Conservation (phyloP, 2,113 vertebrate genomes). For the Colinus virginianus region DNA sequence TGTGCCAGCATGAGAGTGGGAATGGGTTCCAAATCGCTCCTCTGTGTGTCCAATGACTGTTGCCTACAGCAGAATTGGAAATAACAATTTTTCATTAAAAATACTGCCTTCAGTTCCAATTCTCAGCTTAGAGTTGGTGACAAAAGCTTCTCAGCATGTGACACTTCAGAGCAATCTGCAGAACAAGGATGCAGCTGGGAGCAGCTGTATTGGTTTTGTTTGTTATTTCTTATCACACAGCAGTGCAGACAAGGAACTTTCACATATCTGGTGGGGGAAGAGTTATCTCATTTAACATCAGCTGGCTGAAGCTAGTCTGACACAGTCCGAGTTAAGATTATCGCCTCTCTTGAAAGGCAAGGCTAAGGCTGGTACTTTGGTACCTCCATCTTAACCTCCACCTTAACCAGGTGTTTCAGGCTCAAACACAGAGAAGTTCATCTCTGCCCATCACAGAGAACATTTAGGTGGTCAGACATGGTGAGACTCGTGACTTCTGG, state of each 20-base stretch:
- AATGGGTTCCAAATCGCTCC: constrained; percentile 14
- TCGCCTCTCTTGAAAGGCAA: neutral
- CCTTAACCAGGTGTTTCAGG: neutral
- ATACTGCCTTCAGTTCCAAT: constrained; percentile 9
- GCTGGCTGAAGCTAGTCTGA: neutral
- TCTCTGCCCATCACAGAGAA: neutral
- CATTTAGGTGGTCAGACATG: neutral
- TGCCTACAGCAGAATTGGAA: constrained; percentile 1
- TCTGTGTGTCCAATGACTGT: neutral
- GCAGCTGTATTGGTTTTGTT: neutral
- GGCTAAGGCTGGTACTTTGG: neutral
- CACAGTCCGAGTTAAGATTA: neutral
- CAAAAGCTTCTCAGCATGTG: constrained; percentile 21
- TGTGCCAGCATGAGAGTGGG: neutral
- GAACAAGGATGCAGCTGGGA: neutral
- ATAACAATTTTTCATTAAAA: constrained; percentile 34
- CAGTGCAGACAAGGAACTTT: neutral
- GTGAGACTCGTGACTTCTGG: neutral
- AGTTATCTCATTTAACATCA: neutral
- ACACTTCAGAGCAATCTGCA: neutral
- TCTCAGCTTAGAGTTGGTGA: constrained; percentile 41
- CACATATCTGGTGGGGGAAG: neutral
- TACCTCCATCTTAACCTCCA: neutral
- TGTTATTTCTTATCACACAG: neutral
- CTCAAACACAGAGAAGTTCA: neutral